Base-by-base conservation (phyloP, 2,113 vertebrate genomes). In the Leuciscus idus region DNA sequence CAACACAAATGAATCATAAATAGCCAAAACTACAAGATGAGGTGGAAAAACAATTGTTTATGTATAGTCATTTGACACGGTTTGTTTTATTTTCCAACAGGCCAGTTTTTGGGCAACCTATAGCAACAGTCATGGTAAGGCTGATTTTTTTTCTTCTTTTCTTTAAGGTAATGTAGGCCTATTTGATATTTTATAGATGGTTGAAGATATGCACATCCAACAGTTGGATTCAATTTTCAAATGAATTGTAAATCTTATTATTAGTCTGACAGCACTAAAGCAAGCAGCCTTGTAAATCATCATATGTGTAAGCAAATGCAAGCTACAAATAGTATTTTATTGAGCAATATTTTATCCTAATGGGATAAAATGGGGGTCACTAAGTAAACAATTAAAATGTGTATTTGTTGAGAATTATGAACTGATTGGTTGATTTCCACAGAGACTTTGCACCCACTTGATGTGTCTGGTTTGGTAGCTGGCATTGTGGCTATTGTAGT, bases 391-490 rank as follows among this genome's bases (percentile, higher is more conserved):
- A 36, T 70, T 52, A 50, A 48, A 48, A 72, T 70, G 1, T 21
- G 66, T 23, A 13, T 74, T 74, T 15, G 23, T 39, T 77, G n/a
- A 39, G 1, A 43, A 64, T 72, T 13, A 59, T 57, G 3, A 48
- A 15, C 76, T 33, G 11, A 39, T 39, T 73, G 72, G 28, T 57
- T 88, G 36, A 62, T 36, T 48, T 89, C 90, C 92, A 81, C 88
- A 93, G 88, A 0, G 0, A 0, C 33, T 8, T 0, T 52, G 0
- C 75, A 85, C 55, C 30, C 4, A 79, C 68, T 95, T 86, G 95
- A 95, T 36, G 85, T 93, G 76, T 89, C 94, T 0, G 92, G 91
- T 11, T 86, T 95, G 90, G 92, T 92, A 83, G 93, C 94, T 0
- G 94, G 95, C 13, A 79, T 95, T 77, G 1, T 95, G 62, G 94